Conservation (phyloP, 2,113 vertebrate species). For the Parus major region DNA sequence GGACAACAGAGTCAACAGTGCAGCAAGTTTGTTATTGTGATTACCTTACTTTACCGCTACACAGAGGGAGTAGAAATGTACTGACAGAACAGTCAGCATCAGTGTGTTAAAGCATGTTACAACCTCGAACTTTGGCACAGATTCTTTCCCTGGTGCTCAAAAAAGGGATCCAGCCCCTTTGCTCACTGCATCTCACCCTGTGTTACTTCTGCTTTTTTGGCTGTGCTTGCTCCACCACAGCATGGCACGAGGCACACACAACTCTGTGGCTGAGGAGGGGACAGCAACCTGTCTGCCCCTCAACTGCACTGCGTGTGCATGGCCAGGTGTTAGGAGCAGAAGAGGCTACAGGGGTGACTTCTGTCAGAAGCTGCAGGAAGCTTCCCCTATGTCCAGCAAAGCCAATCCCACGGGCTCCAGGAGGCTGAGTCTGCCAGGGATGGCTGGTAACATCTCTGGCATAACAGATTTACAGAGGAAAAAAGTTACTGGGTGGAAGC, state of each 20-base stretch:
- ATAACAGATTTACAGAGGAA: background rate
- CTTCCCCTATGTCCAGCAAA: background rate
- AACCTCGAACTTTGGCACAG: background rate
- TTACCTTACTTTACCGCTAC: background rate
- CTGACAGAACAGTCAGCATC: background rate
- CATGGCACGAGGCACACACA: accelerated
- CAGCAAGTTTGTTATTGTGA: accelerated
- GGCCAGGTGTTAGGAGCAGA: background rate
- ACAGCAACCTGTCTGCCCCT: background rate
- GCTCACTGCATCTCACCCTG: background rate
- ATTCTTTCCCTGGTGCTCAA: background rate
- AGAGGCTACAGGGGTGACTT: background rate
- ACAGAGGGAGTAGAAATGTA: background rate
- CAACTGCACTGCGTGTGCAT: background rate
- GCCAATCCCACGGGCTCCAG: background rate
- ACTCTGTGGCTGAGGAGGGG: background rate
- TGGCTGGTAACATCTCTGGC: background rate
- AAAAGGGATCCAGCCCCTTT: background rate
- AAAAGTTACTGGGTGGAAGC: background rate
- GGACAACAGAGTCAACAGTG: background rate
- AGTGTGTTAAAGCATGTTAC: background rate
- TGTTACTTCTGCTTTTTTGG: background rate
- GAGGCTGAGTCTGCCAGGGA: background rate
- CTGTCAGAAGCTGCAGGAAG: background rate
- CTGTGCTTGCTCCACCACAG: background rate